Base-by-base conservation (phyloP, 1,140 invertebrate species). In the Tetramorium simillimum region DNA sequence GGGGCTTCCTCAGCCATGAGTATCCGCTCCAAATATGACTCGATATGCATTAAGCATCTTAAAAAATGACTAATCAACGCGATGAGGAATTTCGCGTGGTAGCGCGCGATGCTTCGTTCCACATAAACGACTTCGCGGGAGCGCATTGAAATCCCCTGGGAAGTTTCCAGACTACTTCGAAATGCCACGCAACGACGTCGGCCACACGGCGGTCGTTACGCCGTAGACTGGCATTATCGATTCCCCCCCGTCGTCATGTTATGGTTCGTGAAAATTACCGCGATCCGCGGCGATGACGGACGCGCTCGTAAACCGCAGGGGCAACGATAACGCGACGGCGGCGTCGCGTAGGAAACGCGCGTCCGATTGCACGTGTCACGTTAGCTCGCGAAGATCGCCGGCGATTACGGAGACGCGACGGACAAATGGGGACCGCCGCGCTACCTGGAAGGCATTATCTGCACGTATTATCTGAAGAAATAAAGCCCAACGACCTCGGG, bases 401-500 rank as follows among this genome's bases (percentile, higher is more conserved):
- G 16, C 0, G 33, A 37, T 37, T 18, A 69, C 28, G 9, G 51
- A 67, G 46, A 80, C 33, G 33, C 0, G 16, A 46, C 10, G 40
- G 43, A 5, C 51, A 37, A 67, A 80, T 7, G 24, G 33, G 28
- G 46, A 81, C 53, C 18, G 43, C 53, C 18, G 43, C 10, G n/a
- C 43, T 18, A 21, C 28, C 9, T 72, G 49, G n/a, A 73, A 33
- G 16, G 43, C 12, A 46, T 46, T 46, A 46, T 46, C 9, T 46
- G 43, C 33, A 33, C 33, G 12, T 46, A 14, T 37, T 67, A 43
- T 67, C 37, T 67, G 63, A 12, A 43, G 43, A 43, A 43, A 67
- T 76, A 76, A 76, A 89, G 86, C 87, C 21, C 7, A 60, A 37
- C 46, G 82, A 86, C 84, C 87, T 89, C 87, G 88, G 46, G 12